Evolutionary conservation across 2,888 invertebrate genomes (phyloP).

Genomic region (Apamea epomidion): DNA sequence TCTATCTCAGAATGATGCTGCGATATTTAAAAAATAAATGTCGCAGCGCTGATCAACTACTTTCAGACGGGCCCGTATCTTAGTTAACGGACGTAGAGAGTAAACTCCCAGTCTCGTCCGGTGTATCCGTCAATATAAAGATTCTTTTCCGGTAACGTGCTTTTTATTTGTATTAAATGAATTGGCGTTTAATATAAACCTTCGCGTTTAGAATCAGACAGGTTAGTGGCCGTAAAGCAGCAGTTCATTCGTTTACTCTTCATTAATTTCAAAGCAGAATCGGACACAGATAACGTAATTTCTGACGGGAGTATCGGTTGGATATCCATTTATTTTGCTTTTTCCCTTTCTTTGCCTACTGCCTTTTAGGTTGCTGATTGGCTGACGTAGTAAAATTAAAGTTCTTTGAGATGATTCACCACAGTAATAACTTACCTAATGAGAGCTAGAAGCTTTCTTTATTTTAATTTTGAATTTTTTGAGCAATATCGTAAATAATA

Average conservation of each 20-base stretch:
- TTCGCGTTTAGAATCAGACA: not conserved
- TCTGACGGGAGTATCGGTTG: slow-evolving; percentile 32
- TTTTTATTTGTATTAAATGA: slow-evolving; percentile 2
- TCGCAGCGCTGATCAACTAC: too few relatives aligned
- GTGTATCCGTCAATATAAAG: not conserved
- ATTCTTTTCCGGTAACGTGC: not conserved
- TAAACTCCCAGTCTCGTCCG: not conserved
- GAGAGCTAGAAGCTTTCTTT: not conserved
- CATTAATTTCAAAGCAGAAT: slow-evolving; percentile 23
- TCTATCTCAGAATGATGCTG: too few relatives aligned
- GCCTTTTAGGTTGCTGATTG: slow-evolving; percentile 34
- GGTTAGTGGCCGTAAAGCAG: not conserved
- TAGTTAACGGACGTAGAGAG: not conserved
- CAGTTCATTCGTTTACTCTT: slow-evolving; percentile 1
- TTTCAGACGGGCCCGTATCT: not conserved
- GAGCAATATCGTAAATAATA: slow-evolving; percentile 23
- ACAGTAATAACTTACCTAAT: slow-evolving; percentile 24
- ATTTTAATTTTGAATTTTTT: slow-evolving; percentile 16
- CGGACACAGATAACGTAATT: slow-evolving; percentile 32
- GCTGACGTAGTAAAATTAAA: slow-evolving; percentile 24
- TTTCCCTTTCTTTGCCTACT: slow-evolving; percentile 3
- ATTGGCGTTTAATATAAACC: not conserved
- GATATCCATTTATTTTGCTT: slow-evolving; percentile 15
- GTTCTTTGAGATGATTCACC: slow-evolving; percentile 36
- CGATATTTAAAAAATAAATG: too few relatives aligned